Evolutionary conservation across 2,888 invertebrate genomes (phyloP).

Genomic region (Rhamnusium bicolor): DNA sequence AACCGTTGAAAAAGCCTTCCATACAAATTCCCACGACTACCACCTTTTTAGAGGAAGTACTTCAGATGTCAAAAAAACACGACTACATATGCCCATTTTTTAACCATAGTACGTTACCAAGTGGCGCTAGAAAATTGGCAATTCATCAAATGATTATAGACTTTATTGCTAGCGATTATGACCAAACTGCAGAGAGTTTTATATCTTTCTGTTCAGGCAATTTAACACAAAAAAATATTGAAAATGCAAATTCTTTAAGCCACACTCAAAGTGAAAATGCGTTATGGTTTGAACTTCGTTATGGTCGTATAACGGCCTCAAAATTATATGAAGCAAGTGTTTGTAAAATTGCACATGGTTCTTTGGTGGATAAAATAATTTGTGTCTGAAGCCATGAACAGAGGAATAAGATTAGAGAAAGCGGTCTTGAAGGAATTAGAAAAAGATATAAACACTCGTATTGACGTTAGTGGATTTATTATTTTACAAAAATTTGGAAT

Average conservation of each 20-base stretch:
- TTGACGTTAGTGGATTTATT: no score
- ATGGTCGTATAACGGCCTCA: slow-evolving; percentile 2
- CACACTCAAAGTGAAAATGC: background rate
- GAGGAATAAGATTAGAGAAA: slow-evolving; percentile 5
- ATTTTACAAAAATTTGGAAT: no score
- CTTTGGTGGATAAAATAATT: background rate
- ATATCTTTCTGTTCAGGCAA: background rate
- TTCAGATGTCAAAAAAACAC: background rate
- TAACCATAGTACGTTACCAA: background rate
- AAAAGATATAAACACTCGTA: no score
- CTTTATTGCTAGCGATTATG: background rate
- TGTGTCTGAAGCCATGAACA: background rate
- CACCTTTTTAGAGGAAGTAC: background rate
- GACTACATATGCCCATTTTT: background rate
- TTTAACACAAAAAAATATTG: background rate
- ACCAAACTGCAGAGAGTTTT: background rate
- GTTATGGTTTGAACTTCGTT: background rate
- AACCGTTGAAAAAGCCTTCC: background rate
- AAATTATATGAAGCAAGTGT: background rate
- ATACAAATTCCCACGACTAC: background rate
- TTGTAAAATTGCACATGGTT: background rate
- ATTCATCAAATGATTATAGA: background rate
- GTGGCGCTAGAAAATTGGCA: background rate
- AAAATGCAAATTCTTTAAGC: background rate
- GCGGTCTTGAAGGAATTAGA: background rate